Evolutionary conservation across 2,113 vertebrate species (phyloP).

Genomic region (Apaloderma vittatum): DNA sequence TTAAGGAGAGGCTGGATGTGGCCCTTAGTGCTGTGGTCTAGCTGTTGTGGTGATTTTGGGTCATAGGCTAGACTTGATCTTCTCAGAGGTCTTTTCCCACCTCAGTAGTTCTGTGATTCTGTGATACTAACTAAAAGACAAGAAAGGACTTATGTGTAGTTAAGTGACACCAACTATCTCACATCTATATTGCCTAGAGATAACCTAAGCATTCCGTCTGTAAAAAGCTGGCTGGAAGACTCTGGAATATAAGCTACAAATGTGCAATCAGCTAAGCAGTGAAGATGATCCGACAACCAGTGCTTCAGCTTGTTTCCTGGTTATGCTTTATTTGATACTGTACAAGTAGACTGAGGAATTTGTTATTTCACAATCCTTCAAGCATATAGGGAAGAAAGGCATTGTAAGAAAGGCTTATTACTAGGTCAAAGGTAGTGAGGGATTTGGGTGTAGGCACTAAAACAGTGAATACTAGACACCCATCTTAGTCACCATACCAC

Average conservation of each 20-base stretch:
- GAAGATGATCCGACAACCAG: neutral
- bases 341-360: neutral
- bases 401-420: neutral
- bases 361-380: neutral
- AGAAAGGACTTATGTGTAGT: neutral
- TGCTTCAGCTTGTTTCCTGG: neutral
- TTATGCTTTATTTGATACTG: neutral
- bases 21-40: too few relatives aligned
- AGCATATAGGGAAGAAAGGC: neutral
- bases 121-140: neutral
- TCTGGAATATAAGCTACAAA: neutral
- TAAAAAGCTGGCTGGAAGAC: neutral
- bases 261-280: fast-evolving
- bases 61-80: too few relatives aligned
- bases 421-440: fast-evolving
- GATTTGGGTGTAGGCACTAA: neutral
- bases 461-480: neutral
- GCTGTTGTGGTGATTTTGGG: too few relatives aligned
- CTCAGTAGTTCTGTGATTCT: too few relatives aligned
- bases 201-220: neutral
- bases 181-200: neutral
- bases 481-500: neutral
- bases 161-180: neutral
- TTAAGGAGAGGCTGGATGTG: too few relatives aligned
- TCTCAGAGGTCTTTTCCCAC: too few relatives aligned